Conservation (phyloP, 2,888 invertebrate species). For the Cacoxenus indagator region DNA sequence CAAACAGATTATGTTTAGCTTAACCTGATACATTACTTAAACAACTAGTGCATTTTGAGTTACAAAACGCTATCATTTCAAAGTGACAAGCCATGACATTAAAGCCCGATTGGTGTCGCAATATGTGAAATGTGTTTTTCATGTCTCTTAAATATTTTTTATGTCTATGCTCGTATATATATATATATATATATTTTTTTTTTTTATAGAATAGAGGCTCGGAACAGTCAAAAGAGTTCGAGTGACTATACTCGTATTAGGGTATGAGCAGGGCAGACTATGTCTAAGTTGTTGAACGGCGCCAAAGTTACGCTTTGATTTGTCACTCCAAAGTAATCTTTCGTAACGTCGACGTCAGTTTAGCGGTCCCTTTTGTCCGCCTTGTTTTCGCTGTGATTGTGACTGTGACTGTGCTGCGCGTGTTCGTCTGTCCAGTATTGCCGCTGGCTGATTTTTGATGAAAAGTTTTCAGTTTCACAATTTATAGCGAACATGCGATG, state of each 20-base stretch:
- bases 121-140: slow-evolving; percentile 46
- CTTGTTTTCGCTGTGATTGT: background rate
- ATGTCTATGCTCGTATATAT: background rate
- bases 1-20: no score
- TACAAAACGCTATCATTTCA: background rate
- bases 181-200: slow-evolving; percentile 3
- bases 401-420: slow-evolving; percentile 5
- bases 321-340: slow-evolving; percentile 64
- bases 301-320: slow-evolving; percentile 64
- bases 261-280: background rate
- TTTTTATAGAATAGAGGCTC: background rate
- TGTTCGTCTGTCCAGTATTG: slow-evolving; percentile 51
- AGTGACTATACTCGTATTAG: background rate
- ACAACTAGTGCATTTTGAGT: no score
- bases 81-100: background rate
- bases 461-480: slow-evolving; percentile 66
- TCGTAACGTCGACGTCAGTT: slow-evolving; percentile 53
- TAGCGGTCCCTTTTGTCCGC: slow-evolving; percentile 8
- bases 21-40: no score
- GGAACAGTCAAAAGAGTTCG: background rate
- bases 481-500: slow-evolving; percentile 21
- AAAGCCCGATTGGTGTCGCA: slow-evolving; percentile 26
- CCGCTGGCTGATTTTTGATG: slow-evolving; percentile 64
- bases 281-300: slow-evolving; percentile 42
- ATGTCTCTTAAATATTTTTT: slow-evolving; percentile 26